Evolutionary conservation across 2,888 invertebrate genomes (phyloP), one percentile per base, ranked within the genome.

Genomic region (Agrypnus murinus): DNA sequence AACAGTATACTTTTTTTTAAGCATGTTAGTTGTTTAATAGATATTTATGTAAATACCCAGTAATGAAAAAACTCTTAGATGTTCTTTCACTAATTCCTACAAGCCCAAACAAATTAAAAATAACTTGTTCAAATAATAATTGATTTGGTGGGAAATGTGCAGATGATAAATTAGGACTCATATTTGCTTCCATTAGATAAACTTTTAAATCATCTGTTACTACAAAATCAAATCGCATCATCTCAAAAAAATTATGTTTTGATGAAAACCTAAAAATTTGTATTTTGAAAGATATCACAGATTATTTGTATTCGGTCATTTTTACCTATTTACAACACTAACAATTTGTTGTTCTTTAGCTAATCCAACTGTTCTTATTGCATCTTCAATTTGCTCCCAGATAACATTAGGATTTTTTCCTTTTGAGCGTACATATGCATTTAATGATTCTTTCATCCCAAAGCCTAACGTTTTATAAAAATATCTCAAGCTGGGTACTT

Each of bases 91-190:
- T 89, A 9, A 97, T 86, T 0, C 97, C 97, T 6, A 95, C 90
- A 38, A 99, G 83, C 19, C 92, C 90, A 63, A 98, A 89, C 31
- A 95, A 82, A 84, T 93, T 96, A 84, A 93, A 96, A 9, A 98
- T 80, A 0, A 98, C 94, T 87, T 98, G 97, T 80, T 98, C 96
- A 81, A 98, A 99, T 0, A 99, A 86, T 31, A 95, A 84, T 73
- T 90, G 89, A 85, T 99, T 99, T 0, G 92, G 93, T n/a, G 93
- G 92, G 83, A 93, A 98, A 85, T 98, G 97, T 0, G 93, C 93
- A 0, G 98, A 96, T 0, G 96, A 96, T 68, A 99, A 88, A 87
- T 99, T 99, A 0, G 99, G 99, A 10, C 97, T 97, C 99, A 99
- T 98, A 82, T 99, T 99, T 0, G 96, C 98, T 87, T 99, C 99